Conservation (phyloP, 2,888 invertebrate species). For the Drosophila paramelanica region DNA sequence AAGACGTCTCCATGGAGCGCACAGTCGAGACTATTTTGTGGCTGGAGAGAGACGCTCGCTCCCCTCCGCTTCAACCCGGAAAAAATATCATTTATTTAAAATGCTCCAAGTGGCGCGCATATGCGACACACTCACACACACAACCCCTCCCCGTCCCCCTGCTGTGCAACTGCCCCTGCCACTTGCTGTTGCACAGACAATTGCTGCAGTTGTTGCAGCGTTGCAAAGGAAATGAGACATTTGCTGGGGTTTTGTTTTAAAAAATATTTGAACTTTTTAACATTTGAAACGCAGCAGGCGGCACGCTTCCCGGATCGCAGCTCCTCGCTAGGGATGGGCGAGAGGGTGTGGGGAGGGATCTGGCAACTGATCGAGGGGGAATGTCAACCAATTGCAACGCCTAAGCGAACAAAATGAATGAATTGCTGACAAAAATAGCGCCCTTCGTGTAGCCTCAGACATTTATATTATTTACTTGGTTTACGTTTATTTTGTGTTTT, state of each 20-base stretch:
- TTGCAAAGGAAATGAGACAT: conserved; percentile 74
- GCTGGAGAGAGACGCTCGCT: conserved; percentile 3
- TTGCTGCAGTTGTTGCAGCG: conserved; percentile 60
- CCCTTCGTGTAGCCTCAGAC: conserved; percentile 41
- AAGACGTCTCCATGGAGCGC: conserved; percentile 28
- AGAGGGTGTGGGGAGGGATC: conserved; percentile 1
- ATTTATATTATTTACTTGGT: conserved; percentile 53
- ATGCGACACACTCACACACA: conserved; percentile 36
- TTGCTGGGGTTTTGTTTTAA: conserved; percentile 59
- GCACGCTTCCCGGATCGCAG: conserved; percentile 60
- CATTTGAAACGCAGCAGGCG: conserved; percentile 72
- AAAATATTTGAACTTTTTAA: conserved; percentile 79
- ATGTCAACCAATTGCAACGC: conserved; percentile 59
- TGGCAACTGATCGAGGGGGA: conserved; percentile 15
- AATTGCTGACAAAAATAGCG: conserved; percentile 77
- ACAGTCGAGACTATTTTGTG: conserved; percentile 13
- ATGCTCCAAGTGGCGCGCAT: conserved; percentile 56
- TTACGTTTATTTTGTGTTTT: not conserved
- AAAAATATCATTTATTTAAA: conserved; percentile 66
- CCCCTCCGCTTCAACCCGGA: conserved; percentile 35
- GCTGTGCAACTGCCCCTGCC: conserved; percentile 10
- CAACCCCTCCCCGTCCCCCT: conserved; percentile 1
- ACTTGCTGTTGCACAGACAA: conserved; percentile 57
- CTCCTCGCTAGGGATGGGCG: too few species aligned
- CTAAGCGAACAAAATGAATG: conserved; percentile 61